Evolutionary conservation across 2,888 invertebrate species (phyloP).

Genomic region (Disparrhopalites patrizii): DNA sequence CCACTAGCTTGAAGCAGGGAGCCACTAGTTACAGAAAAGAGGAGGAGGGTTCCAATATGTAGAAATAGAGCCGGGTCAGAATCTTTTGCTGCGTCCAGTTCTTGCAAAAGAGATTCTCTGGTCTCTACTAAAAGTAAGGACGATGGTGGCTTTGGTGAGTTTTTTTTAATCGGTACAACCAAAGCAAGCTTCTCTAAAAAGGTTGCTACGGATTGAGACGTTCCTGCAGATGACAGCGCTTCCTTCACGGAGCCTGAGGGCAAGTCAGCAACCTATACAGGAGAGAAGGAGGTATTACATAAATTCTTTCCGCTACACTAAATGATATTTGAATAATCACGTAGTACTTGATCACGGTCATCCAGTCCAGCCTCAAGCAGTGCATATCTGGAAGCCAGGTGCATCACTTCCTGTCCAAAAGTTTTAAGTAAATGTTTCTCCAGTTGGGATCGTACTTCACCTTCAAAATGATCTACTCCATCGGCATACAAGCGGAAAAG

Average conservation of each 20-base stretch:
- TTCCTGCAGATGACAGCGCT: conserved; percentile 31
- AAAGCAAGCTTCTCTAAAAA: conserved; percentile 29
- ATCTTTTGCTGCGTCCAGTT: conserved; percentile 59
- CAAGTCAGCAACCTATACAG: conserved; percentile 28
- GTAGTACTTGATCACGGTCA: conserved; percentile 31
- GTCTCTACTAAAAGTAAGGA: conserved; percentile 32
- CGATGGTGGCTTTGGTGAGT: conserved; percentile 27
- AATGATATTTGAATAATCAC: neutral
- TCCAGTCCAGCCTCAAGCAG: conserved; percentile 39
- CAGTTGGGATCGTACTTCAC: conserved; percentile 63
- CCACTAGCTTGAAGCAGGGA: conserved; percentile 89
- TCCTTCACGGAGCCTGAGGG: conserved; percentile 33
- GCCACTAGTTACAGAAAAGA: conserved; percentile 76
- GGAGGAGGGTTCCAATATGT: conserved; percentile 70
- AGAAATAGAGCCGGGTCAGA: conserved; percentile 75
- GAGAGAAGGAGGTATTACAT: neutral
- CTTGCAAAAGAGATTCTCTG: conserved; percentile 72
- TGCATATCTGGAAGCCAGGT: conserved; percentile 33
- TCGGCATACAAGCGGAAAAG: conserved; percentile 77
- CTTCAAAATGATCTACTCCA: conserved; percentile 59
- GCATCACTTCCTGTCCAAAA: conserved; percentile 73
- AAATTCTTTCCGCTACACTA: neutral
- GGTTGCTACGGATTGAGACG: conserved; percentile 23
- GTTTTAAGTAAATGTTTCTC: conserved; percentile 80
- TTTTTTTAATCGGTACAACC: conserved; percentile 38